These are phyloP conservation scores for Phylloscopus collybita DNA, from an alignment of 2,797 vertebrate species.

Conservation along the genomic window DNA sequence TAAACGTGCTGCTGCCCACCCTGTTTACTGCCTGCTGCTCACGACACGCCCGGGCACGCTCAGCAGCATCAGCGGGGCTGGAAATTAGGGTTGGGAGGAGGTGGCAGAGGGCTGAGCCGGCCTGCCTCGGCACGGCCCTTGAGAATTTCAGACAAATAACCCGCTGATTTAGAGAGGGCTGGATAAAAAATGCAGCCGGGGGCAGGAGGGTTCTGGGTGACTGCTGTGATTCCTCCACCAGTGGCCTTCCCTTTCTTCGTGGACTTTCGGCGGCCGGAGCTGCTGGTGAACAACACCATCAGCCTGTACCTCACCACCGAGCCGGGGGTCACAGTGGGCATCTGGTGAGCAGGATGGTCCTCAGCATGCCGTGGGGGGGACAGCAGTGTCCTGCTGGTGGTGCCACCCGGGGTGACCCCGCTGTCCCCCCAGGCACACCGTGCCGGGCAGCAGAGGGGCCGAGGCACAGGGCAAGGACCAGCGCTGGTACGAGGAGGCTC, in stretches of 20 bases:
- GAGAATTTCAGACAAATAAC: not conserved
- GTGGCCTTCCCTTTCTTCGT: not conserved
- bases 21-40: not conserved
- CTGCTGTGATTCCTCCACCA: not conserved
- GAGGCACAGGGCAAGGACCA: constrained; percentile 10
- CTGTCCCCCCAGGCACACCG: constrained; percentile 18
- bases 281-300: constrained; percentile 23
- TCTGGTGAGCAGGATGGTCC: constrained; percentile 3
- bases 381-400: not conserved
- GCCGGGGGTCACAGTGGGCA: not conserved
- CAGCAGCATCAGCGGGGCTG: not conserved
- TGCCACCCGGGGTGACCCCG: accelerated
- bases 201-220: not conserved
- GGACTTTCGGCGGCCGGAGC: not conserved
- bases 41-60: not conserved
- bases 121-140: not conserved
- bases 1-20: not conserved
- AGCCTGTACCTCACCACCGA: constrained; percentile 35
- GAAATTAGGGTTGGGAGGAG: not conserved
- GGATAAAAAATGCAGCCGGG: accelerated
- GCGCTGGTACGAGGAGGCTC: constrained; percentile 40
- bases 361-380: not conserved
- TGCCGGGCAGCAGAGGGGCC: not conserved
- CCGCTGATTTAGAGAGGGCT: accelerated
- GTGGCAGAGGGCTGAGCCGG: not conserved